phyloP scores from a whole-genome alignment of 2,113 vertebrate genomes.

The Ovis aries region ARS-UI_Ramb_v3.0 NC_056055.1:215208001-215208500 shows the following conservation, averaged over 20 bases:
- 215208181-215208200: neutral
- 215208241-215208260: neutral
- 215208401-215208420: neutral
- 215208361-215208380: neutral
- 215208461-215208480: neutral
- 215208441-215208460: neutral
- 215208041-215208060: fast-evolving
- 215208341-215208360: neutral
- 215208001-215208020: too few species aligned
- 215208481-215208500: neutral
- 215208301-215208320: neutral
- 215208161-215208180: neutral
- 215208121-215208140: neutral
- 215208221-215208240: neutral
- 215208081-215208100: too few species aligned
- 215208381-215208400: neutral
- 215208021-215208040: too few species aligned
- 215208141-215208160: neutral
- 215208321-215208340: neutral
- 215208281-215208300: neutral
- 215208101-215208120: neutral
- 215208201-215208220: neutral
- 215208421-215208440: neutral
- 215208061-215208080: fast-evolving
- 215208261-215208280: neutral